phyloP scores from a whole-genome alignment of 2,113 vertebrate species.

The Pachypanchax playfairii region DNA sequence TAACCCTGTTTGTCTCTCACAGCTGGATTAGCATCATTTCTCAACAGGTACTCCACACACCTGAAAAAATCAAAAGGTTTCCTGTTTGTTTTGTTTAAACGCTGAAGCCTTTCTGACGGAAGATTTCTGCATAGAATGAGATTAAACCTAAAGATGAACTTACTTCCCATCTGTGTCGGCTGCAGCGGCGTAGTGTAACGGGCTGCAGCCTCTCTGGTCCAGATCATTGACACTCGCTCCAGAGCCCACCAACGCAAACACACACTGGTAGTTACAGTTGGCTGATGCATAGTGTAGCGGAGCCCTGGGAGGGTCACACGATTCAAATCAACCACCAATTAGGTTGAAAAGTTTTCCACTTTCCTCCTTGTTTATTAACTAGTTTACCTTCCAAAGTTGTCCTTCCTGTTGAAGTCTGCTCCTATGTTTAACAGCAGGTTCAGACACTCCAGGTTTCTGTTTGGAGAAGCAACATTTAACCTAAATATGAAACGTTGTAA shows the following conservation, averaged over 20 bases:
- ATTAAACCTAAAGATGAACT: slow-evolving; percentile 52
- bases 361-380: no score
- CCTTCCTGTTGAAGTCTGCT: slow-evolving; percentile 96
- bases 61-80: slow-evolving; percentile 67
- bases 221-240: slow-evolving; percentile 95
- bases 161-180: slow-evolving; percentile 96
- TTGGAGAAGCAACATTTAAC: slow-evolving; percentile 8
- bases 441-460: slow-evolving; percentile 97
- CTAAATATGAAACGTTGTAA: neutral
- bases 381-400: slow-evolving; percentile 87
- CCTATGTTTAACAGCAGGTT: slow-evolving; percentile 95
- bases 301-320: slow-evolving; percentile 78
- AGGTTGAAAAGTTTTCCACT: neutral
- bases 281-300: slow-evolving; percentile 96
- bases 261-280: slow-evolving; percentile 98
- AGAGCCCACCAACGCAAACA: slow-evolving; percentile 97
- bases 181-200: slow-evolving; percentile 94
- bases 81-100: neutral
- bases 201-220: slow-evolving; percentile 93
- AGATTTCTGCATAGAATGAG: neutral
- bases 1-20: slow-evolving; percentile 94
- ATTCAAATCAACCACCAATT: neutral
- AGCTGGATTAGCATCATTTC: slow-evolving; percentile 94
- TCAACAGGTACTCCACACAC: slow-evolving; percentile 96
- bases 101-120: neutral